phyloP scores from a whole-genome alignment of 1,140 invertebrate genomes.

The Bombus breviceps region DNA sequence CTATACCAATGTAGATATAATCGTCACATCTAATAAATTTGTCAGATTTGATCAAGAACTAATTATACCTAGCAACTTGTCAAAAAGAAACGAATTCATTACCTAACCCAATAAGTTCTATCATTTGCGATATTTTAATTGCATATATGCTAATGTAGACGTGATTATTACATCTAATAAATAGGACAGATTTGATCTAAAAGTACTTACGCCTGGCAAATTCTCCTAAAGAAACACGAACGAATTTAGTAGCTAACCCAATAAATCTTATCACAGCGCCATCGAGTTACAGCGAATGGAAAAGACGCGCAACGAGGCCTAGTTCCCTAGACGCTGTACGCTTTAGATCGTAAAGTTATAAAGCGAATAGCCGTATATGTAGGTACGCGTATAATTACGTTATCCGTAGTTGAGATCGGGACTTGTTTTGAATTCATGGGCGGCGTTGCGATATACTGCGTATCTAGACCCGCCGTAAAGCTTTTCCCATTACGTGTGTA shows the following conservation, averaged over 20 bases:
- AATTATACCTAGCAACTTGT: too few species aligned
- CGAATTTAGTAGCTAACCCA: background rate
- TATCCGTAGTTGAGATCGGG: conserved; percentile 31
- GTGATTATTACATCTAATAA: background rate
- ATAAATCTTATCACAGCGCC: conserved; percentile 2
- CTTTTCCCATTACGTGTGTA: conserved; percentile 65
- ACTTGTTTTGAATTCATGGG: conserved; percentile 67
- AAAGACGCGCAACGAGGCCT: background rate
- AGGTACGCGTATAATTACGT: conserved; percentile 58
- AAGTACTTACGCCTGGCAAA: too few species aligned
- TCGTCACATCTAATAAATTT: too few species aligned
- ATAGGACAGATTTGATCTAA: too few species aligned
- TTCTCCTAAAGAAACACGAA: background rate
- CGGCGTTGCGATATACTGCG: conserved; percentile 40
- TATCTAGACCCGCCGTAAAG: conserved; percentile 52
- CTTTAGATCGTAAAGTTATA: conserved; percentile 36
- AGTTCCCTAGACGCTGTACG: background rate
- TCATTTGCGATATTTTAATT: too few species aligned
- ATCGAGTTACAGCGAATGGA: background rate
- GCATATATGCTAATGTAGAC: background rate
- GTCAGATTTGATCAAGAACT: too few species aligned
- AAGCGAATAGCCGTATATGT: conserved; percentile 33
- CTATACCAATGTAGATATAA: too few species aligned
- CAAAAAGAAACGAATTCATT: too few species aligned
- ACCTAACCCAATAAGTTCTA: too few species aligned